Conservation (phyloP, 2,113 vertebrate genomes). For the Strix uralensis region DNA sequence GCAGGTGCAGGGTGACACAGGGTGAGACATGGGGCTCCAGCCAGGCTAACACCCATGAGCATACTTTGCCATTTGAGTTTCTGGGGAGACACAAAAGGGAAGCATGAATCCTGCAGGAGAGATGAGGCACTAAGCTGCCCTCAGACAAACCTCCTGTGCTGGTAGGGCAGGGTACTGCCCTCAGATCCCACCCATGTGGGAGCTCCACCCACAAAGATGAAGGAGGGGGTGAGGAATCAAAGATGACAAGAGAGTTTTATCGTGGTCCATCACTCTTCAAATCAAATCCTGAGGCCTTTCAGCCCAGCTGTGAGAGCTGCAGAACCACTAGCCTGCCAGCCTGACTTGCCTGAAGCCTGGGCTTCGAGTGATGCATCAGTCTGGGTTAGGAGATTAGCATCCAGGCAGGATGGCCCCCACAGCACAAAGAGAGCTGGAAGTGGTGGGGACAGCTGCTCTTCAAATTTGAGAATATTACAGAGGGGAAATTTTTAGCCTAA, state of each 20-base stretch:
- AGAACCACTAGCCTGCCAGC: not conserved
- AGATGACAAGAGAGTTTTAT: not conserved
- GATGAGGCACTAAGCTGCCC: not conserved
- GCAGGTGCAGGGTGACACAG: not conserved
- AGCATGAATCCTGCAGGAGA: not conserved
- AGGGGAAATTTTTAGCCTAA: not conserved
- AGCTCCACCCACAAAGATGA: not conserved
- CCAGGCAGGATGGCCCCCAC: not conserved
- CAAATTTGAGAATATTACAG: not conserved
- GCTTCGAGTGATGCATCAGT: not conserved
- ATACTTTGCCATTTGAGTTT: not conserved
- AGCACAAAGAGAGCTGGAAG: not conserved
- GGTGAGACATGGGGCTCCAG: not conserved
- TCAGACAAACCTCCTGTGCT: not conserved
- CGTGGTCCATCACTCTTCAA: not conserved
- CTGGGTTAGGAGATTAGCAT: fast-evolving
- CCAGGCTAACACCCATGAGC: fast-evolving
- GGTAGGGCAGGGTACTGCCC: not conserved
- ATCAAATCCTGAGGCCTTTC: not conserved
- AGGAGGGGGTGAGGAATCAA: not conserved
- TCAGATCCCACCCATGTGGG: fast-evolving
- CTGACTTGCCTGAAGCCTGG: not conserved
- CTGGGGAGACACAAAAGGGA: not conserved
- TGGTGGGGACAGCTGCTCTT: not conserved
- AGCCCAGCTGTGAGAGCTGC: not conserved